Evolutionary conservation across 1,140 invertebrate genomes (phyloP), one percentile per base, ranked within the genome.

Genomic region (Agrypnia vestita): DNA sequence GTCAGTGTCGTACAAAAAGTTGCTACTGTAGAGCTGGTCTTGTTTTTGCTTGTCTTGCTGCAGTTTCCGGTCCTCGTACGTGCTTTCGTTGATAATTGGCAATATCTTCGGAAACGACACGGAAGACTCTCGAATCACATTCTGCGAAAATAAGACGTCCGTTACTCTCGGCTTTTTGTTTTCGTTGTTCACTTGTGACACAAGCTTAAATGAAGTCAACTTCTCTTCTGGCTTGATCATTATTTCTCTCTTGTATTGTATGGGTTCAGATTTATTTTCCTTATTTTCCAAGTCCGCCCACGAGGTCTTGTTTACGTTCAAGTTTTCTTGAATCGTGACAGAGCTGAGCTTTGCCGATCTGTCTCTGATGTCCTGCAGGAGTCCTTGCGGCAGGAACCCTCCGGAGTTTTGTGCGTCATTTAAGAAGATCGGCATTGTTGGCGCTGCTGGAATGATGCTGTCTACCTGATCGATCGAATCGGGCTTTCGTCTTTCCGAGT

Each of bases 1-100:
- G 88, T 96, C 94, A 73, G 93, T 91, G 84, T 95, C 93, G 82
- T 93, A 94, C 56, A 89, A 81, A 81, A 91, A 91, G 84, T 90
- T 87, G 72, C 88, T 89, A 78, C 87, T 90, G 83, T 89, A 87
- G 56, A 86, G 88, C 80, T 91, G 88, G 69, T 91, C 89, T 13
- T 86, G 82, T 80, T 90, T 88, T 77, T 90, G 86, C 85, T 89
- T 89, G 82, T 91, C 89, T 80, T 91, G 87, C 49, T 90, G 85
- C 75, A 90, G 86, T 80, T 91, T 90, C 61, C 91, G 86, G 51
- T 94, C 92, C 80, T 93, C 93, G 85, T 94, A 94, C 0, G 93
- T 93, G 84, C 91, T 92, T 85, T 94, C 92, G 78, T 90, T 91
- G 19, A 94, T 91, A 13, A 94, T 84, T 13, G 89, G 86, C 49